phyloP scores from a whole-genome alignment of 1,140 invertebrate species.

The Trichogramma pretiosum region DNA sequence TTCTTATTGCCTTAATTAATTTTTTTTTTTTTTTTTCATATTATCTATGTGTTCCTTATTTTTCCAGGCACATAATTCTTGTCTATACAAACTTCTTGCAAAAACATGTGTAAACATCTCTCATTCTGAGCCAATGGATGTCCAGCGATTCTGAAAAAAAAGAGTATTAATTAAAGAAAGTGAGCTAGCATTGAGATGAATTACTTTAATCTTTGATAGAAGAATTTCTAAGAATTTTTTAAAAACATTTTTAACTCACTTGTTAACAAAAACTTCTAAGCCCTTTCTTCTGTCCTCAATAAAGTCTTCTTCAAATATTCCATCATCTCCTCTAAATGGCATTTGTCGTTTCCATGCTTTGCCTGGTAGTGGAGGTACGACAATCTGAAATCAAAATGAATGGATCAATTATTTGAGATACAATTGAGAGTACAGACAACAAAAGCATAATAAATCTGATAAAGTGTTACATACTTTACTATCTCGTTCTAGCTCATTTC shows the following conservation, averaged over 20 bases:
- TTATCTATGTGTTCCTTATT: constrained; percentile 84
- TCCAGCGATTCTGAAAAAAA: constrained; percentile 80
- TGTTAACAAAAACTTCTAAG: constrained; percentile 97
- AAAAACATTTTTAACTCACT: too few relatives aligned
- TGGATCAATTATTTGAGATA: constrained; percentile 6
- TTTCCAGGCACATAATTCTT: constrained; percentile 99
- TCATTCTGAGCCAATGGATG: constrained; percentile 99
- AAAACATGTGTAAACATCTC: constrained; percentile 98
- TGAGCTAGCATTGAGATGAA: too few relatives aligned
- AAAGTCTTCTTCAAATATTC: constrained; percentile 99
- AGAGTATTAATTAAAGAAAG: too few relatives aligned
- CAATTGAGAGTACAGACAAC: too few relatives aligned
- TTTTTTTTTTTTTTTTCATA: constrained; percentile 16
- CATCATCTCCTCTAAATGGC: constrained; percentile 96
- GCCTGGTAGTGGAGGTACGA: constrained; percentile 92
- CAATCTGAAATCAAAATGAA: constrained; percentile 61
- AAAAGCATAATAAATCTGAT: background rate
- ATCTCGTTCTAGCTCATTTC: constrained; percentile 96
- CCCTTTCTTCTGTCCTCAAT: constrained; percentile 98
- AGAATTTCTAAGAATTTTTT: too few relatives aligned
- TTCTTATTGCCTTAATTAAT: constrained; percentile 17
- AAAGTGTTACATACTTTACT: constrained; percentile 71
- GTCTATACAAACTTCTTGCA: constrained; percentile 94
- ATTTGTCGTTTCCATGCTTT: constrained; percentile 98
- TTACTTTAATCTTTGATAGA: too few relatives aligned